Percentiles rank a stretch among this genome's conserved stretches.
phyloP scores from a whole-genome alignment of 2,113 vertebrate species.

The Ariopsis seemanni region DNA sequence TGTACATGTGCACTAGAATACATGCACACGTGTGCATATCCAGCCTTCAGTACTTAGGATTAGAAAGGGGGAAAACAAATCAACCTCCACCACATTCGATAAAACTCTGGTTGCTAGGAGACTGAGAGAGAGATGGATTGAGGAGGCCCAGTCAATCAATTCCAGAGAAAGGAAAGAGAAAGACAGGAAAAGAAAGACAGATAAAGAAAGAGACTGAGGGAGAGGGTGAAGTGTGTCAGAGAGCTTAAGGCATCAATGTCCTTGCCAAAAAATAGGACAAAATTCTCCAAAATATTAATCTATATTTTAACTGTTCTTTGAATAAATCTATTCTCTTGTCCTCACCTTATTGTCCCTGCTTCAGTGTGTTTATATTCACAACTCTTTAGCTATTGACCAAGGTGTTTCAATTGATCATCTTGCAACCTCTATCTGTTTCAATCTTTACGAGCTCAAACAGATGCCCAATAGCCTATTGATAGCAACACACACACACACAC shows the following conservation, averaged over 20 bases:
- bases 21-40: conserved; percentile 31
- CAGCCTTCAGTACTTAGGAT: conserved; percentile 44
- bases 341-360: not conserved
- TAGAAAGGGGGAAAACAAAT: conserved; percentile 44
- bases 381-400: conserved; percentile 17
- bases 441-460: conserved; percentile 46
- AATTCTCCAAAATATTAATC: conserved; percentile 6
- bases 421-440: conserved; percentile 24
- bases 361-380: conserved; percentile 59
- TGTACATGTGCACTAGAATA: conserved; percentile 2
- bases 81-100: conserved; percentile 77
- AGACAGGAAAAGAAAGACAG: conserved; percentile 34
- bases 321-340: not conserved
- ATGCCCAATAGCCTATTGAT: conserved; percentile 63
- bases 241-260: conserved; percentile 33
- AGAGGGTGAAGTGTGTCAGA: conserved; percentile 29
- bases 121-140: conserved; percentile 81
- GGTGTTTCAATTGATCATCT: conserved; percentile 31
- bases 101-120: conserved; percentile 81
- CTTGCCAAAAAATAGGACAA: not conserved
- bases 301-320: not conserved
- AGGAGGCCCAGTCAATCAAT: conserved; percentile 81
- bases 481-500: conserved; percentile 21
- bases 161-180: conserved; percentile 67
- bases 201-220: conserved; percentile 20